Conservation (phyloP, 2,888 invertebrate genomes). For the Torymus aiolomorphi region DNA sequence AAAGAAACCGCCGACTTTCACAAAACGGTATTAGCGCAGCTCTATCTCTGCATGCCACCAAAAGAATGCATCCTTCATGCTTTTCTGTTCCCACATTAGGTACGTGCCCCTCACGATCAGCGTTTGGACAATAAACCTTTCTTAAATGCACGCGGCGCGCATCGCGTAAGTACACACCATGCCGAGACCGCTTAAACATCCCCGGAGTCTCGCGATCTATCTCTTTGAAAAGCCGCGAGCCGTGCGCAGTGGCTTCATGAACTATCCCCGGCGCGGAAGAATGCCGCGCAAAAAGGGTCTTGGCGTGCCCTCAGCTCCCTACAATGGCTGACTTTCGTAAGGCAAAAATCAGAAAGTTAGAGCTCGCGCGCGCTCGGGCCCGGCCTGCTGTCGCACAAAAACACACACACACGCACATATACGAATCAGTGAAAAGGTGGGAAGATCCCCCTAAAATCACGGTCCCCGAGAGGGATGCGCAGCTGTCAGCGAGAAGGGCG, state of each 20-base stretch:
- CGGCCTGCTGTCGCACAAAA: background rate
- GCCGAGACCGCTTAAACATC: slow-evolving; percentile 41
- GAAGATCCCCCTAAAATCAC: slow-evolving; percentile 50
- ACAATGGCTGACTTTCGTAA: slow-evolving; percentile 75
- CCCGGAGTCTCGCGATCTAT: background rate
- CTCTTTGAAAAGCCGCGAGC: slow-evolving; percentile 22
- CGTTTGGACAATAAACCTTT: background rate
- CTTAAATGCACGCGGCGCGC: slow-evolving; percentile 24
- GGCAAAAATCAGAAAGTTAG: slow-evolving; percentile 76
- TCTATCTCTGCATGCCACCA: background rate
- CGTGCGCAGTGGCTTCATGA: background rate
- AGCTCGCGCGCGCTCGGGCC: slow-evolving; percentile 58
- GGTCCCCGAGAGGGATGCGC: slow-evolving; percentile 68
- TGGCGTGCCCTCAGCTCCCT: slow-evolving; percentile 47
- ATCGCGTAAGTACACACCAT: slow-evolving; percentile 17
- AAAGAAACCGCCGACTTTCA: slow-evolving; percentile 39
- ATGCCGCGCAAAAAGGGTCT: slow-evolving; percentile 13
- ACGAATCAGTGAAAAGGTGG: slow-evolving; percentile 49
- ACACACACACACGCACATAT: slow-evolving; percentile 48
- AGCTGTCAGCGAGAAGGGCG: slow-evolving; percentile 70
- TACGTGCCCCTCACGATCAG: background rate
- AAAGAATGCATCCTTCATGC: background rate
- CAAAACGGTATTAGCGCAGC: slow-evolving; percentile 33
- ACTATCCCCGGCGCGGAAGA: slow-evolving; percentile 12
- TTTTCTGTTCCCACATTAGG: background rate